Conservation (phyloP, 2,113 vertebrate genomes). For the Stictonetta naevosa region DNA sequence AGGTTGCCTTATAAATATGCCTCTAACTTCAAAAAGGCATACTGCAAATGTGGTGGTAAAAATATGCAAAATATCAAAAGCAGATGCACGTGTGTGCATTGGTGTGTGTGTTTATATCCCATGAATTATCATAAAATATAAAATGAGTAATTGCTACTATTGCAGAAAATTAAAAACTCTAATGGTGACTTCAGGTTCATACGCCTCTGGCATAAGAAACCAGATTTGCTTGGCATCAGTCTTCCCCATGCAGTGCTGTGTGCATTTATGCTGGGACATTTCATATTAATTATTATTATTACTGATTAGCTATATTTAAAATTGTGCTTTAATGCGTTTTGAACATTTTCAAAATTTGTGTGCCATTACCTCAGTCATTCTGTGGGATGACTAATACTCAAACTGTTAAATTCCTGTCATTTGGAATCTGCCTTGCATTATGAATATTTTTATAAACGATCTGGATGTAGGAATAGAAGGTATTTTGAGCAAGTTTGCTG, state of each 20-base stretch:
- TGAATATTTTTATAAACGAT: too few species aligned
- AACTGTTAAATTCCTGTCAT: slow-evolving; percentile 50
- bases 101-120: neutral
- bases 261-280: neutral
- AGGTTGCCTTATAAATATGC: neutral
- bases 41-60: neutral
- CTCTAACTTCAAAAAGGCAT: neutral
- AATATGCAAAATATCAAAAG: neutral
- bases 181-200: neutral
- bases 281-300: slow-evolving; percentile 23
- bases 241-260: neutral
- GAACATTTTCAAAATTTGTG: slow-evolving; percentile 38
- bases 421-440: slow-evolving; percentile 48
- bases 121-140: neutral
- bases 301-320: slow-evolving; percentile 7
- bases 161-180: neutral
- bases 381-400: slow-evolving; percentile 50
- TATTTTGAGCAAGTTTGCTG: too few species aligned
- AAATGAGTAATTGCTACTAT: slow-evolving; percentile 12
- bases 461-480: too few species aligned
- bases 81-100: neutral
- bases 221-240: neutral
- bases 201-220: neutral
- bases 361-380: slow-evolving; percentile 43
- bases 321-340: neutral